Percentiles rank a stretch among this genome's conserved stretches.
Conservation (phyloP, 2,797 vertebrate genomes). For the Hapalemur alaotrensis region DNA sequence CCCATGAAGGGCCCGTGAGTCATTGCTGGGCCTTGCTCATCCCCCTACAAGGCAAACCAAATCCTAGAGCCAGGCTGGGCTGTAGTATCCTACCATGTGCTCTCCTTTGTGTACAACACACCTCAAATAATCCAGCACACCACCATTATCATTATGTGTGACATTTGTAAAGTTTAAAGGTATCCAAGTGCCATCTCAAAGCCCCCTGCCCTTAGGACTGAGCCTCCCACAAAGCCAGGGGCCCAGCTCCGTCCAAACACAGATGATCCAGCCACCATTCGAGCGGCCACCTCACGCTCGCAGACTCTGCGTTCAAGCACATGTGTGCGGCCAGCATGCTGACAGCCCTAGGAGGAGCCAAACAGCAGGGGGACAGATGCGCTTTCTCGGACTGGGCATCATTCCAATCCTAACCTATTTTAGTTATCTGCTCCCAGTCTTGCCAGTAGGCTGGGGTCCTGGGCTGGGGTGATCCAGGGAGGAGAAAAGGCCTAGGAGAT, state of each 20-base stretch:
- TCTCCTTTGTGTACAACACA: not conserved
- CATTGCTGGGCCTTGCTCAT: not conserved
- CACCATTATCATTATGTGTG: not conserved
- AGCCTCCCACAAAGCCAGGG: not conserved
- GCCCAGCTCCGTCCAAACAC: not conserved
- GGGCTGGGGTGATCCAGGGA: not conserved
- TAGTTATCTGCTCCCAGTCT: not conserved
- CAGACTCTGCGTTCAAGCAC: too few relatives aligned
- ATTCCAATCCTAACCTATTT: not conserved
- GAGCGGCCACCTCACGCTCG: too few relatives aligned
- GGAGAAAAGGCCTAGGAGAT: not conserved
- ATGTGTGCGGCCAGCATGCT: not conserved
- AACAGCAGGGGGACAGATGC: not conserved
- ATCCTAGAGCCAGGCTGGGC: not conserved
- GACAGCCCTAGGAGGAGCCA: not conserved
- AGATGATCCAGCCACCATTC: not conserved
- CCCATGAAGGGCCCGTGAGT: not conserved
- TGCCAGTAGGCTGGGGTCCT: not conserved
- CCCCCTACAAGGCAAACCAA: too few relatives aligned
- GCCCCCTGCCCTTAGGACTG: not conserved
- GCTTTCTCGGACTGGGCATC: not conserved
- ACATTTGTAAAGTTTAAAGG: too few relatives aligned
- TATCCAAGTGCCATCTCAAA: not conserved
- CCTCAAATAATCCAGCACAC: not conserved
- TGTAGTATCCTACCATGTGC: not conserved